A percentile compares a stretch with the other conserved stretches of the same genome.
Conservation (phyloP, 2,888 invertebrate species). For the Megastigmus dorsalis region DNA sequence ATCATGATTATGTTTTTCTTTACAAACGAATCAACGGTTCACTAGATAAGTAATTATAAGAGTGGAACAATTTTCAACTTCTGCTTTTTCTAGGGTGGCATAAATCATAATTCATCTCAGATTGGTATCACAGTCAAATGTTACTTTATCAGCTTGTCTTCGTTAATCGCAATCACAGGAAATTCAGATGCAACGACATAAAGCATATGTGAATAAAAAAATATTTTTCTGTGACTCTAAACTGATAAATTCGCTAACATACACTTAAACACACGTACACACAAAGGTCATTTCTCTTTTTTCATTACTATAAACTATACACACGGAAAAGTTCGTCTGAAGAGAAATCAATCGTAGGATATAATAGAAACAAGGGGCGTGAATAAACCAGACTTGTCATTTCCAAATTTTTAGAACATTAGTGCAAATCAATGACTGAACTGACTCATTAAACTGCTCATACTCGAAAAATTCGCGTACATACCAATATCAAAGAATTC, state of each 20-base stretch:
- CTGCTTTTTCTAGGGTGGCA: conserved; percentile 25
- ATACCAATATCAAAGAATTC: no score
- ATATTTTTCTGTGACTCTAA: conserved; percentile 22
- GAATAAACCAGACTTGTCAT: conserved; percentile 1
- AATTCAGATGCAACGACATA: no score
- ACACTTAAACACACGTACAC: not conserved
- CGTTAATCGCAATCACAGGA: not conserved
- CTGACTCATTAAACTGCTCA: no score
- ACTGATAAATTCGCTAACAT: conserved; percentile 1
- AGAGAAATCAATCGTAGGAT: conserved; percentile 4
- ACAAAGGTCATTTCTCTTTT: not conserved
- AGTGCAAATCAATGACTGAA: conserved; percentile 25
- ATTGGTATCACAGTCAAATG: conserved; percentile 21
- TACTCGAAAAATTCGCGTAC: no score
- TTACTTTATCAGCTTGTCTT: not conserved
- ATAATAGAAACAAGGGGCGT: conserved; percentile 21
- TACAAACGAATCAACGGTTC: no score
- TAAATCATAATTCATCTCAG: conserved; percentile 19
- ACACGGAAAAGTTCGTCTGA: conserved; percentile 5
- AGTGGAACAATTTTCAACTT: no score
- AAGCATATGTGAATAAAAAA: no score
- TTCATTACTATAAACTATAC: conserved; percentile 15
- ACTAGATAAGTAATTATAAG: no score
- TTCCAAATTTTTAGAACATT: conserved; percentile 5
- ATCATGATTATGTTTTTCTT: no score